phyloP scores from a whole-genome alignment of 2,888 invertebrate genomes.

The Eurois occulta region DNA sequence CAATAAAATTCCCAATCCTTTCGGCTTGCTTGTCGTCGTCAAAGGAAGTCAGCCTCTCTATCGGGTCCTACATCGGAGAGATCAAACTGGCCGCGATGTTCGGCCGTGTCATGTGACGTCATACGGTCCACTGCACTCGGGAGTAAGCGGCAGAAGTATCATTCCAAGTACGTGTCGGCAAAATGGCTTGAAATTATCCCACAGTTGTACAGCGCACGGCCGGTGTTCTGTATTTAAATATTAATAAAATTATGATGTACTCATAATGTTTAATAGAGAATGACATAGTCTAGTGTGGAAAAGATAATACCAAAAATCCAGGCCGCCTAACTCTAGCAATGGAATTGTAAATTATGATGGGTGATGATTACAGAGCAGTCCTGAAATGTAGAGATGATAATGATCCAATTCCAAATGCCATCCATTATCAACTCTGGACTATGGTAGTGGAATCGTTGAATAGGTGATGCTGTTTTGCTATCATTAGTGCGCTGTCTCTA shows the following conservation, averaged over 20 bases:
- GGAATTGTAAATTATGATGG: neutral
- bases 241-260: too few species aligned
- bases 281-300: neutral
- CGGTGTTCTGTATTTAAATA: neutral
- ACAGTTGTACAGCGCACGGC: neutral
- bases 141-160: conserved; percentile 5
- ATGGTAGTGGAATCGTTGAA: neutral
- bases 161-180: neutral
- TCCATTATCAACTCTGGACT: neutral
- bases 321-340: neutral
- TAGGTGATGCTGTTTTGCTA: neutral
- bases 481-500: neutral
- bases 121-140: conserved; percentile 49
- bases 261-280: neutral
- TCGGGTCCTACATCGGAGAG: conserved; percentile 52
- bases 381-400: neutral
- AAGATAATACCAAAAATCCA: neutral
- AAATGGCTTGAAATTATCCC: neutral
- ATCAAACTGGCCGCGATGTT: conserved; percentile 63
- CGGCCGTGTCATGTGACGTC: conserved; percentile 63
- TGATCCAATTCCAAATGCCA: neutral
- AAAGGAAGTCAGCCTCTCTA: conserved; percentile 44
- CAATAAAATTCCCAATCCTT: conserved; percentile 30
- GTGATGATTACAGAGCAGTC: neutral
- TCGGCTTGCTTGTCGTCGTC: conserved; percentile 28